Conservation (phyloP, 2,797 vertebrate genomes). For the Pseudochirops corinnae region DNA sequence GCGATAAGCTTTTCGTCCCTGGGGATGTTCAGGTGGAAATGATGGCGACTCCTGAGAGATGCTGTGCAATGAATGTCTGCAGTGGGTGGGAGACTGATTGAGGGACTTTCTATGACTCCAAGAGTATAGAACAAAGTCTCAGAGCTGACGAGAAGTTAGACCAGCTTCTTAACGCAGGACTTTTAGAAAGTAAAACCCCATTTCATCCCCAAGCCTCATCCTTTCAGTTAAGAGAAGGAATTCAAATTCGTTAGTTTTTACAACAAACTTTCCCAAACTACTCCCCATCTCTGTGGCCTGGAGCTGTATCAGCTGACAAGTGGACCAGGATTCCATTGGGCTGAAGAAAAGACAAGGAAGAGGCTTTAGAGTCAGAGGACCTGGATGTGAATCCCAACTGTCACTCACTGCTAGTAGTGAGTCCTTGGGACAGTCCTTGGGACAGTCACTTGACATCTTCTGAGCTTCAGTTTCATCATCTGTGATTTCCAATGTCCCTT, state of each 20-base stretch:
- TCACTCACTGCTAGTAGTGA: not conserved
- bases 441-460: not conserved
- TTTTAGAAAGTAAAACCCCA: not conserved
- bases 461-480: not conserved
- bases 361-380: not conserved
- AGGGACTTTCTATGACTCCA: not conserved
- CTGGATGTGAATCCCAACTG: not conserved
- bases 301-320: not conserved
- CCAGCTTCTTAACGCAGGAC: not conserved
- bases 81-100: not conserved
- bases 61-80: not conserved
- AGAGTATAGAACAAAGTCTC: not conserved
- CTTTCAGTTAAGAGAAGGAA: not conserved
- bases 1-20: not conserved
- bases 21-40: not conserved
- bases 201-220: not conserved
- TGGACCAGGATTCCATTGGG: not conserved
- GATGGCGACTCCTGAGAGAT: not conserved
- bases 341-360: not conserved
- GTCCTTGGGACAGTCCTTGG: not conserved
- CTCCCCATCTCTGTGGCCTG: not conserved
- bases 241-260: not conserved
- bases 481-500: not conserved
- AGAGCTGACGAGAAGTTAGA: not conserved
- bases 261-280: not conserved